Evolutionary conservation across 2,113 vertebrate genomes (phyloP), one percentile per base, ranked within the genome.

Genomic region (Equus przewalskii): DNA sequence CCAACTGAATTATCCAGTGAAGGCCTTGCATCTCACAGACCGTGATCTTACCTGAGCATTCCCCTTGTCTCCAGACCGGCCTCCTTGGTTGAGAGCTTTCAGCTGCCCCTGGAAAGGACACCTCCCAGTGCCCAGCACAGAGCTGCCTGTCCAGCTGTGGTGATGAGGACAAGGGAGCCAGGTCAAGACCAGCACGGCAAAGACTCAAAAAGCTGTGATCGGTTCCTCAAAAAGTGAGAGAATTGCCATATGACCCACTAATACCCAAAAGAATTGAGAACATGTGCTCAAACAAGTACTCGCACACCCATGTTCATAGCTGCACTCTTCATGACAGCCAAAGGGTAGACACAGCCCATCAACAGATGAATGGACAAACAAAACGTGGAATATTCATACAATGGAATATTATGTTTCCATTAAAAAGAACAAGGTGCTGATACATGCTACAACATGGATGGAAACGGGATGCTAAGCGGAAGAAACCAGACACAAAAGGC

Each of bases 361-460:
- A 22, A 8, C 67, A 4, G 19, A 56, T 26, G 49, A 60, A 11
- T 3, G 36, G 33, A 49, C 14, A 41, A 60, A 41, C 30, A 56
- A 12, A 72, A 51, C 1, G 0, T 4, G 33, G 28, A 3, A 4
- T 8, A 6, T n/a, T 49, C 21, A 30, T 7, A 15, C 26, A n/a
- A 16, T 11, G 67, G n/a, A 72, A 30, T 69, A 76, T 18, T 21
- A 33, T 21, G 7, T 44, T 18, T 1, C 28, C 72, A 46, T 1
- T 7, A 64, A 54, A 36, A 60, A 33, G 60, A 28, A 78, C 8
- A 21, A 69, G 60, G 49, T 8, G 16, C 62, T 13, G 70, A 75
- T 5, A 7, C 28, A 22, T 0, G 0, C 16, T 69, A 13, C 15
- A 41, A 10, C 6, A 15, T 0, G 10, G 41, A 60, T 54, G n/a